Evolutionary conservation across 2,888 invertebrate species (phyloP).

Genomic region (Copidosoma aretas): DNA sequence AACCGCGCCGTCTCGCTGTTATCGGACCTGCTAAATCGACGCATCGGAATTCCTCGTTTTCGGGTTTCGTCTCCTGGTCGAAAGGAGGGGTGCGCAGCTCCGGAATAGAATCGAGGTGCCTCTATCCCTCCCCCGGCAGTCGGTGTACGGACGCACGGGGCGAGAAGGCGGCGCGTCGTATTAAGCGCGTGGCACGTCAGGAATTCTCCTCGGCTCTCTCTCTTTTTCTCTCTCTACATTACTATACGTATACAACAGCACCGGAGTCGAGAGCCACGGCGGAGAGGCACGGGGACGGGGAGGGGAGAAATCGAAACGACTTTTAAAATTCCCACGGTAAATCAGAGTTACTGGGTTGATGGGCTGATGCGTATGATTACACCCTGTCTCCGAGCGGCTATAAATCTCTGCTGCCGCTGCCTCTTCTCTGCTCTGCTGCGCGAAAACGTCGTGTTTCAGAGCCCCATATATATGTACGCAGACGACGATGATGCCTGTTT

Average conservation of each 20-base stretch:
- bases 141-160: too few species aligned
- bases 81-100: too few species aligned
- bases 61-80: too few species aligned
- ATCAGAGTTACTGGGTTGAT: slow-evolving; percentile 61
- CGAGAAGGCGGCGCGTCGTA: not conserved
- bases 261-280: not conserved
- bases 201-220: not conserved
- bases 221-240: too few species aligned
- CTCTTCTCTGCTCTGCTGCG: slow-evolving; percentile 41
- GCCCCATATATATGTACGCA: slow-evolving; percentile 22
- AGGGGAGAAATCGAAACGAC: slow-evolving; percentile 49
- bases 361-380: slow-evolving; percentile 63
- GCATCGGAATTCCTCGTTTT: too few species aligned
- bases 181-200: not conserved
- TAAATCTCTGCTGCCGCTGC: slow-evolving; percentile 52
- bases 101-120: too few species aligned
- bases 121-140: too few species aligned
- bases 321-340: slow-evolving; percentile 62
- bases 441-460: slow-evolving; percentile 30
- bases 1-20: too few species aligned
- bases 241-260: not conserved
- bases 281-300: not conserved
- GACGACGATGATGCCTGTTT: not conserved
- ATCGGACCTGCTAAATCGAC: too few species aligned
- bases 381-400: slow-evolving; percentile 60